Evolutionary conservation across 2,113 vertebrate species (phyloP).

Genomic region (Catagonus wagneri): DNA sequence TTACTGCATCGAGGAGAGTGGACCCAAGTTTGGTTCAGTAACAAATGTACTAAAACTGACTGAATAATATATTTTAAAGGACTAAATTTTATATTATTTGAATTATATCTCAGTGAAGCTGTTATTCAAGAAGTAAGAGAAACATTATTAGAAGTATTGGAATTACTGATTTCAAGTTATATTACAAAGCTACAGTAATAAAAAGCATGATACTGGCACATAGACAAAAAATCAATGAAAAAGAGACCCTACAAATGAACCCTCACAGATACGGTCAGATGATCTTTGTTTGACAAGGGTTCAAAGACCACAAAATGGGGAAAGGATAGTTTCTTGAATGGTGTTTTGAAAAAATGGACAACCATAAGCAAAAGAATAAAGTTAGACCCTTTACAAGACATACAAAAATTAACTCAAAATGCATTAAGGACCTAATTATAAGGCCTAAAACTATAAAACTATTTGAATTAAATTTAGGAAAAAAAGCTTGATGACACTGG

Average conservation of each 20-base stretch:
- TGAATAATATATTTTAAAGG: background rate
- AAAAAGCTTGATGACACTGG: too few relatives aligned
- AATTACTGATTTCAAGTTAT: background rate
- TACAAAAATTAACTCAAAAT: background rate
- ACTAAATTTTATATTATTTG: background rate
- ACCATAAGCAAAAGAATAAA: background rate
- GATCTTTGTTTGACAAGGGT: background rate
- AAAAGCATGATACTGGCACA: background rate
- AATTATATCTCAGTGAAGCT: background rate
- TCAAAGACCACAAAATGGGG: background rate
- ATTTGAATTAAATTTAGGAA: too few relatives aligned
- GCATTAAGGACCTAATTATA: background rate
- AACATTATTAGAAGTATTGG: background rate
- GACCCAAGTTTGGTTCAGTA: too few relatives aligned
- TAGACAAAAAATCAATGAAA: background rate
- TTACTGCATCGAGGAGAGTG: too few relatives aligned
- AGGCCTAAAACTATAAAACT: background rate
- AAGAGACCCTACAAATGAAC: background rate
- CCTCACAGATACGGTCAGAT: background rate
- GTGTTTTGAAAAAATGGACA: background rate
- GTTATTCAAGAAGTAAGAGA: background rate
- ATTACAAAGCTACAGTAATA: background rate
- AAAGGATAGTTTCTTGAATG: background rate
- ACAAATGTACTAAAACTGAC: background rate
- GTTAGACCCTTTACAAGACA: background rate